Conservation (phyloP, 2,113 vertebrate species). For the Isurus oxyrinchus region DNA sequence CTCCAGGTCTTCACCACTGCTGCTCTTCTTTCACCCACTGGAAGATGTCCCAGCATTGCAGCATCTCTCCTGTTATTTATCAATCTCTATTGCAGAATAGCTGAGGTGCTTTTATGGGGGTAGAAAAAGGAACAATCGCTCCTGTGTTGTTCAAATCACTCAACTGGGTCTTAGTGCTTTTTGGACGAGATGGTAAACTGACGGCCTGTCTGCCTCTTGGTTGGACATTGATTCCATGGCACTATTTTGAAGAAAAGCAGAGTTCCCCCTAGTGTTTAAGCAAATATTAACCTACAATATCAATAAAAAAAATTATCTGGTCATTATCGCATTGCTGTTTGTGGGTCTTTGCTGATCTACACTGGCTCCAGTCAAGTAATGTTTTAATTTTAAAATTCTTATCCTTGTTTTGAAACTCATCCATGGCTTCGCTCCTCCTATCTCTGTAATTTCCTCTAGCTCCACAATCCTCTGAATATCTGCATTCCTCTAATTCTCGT, state of each 20-base stretch:
- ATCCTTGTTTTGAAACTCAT: background rate
- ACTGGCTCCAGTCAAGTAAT: background rate
- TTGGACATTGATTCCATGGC: background rate
- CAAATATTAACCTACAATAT: background rate
- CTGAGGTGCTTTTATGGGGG: background rate
- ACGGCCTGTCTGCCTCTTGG: background rate
- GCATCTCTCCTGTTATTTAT: background rate
- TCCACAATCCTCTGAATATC: background rate
- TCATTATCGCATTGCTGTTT: background rate
- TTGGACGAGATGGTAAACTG: background rate
- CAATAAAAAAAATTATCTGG: background rate
- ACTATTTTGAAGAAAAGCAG: conserved; percentile 2
- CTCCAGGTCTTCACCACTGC: background rate
- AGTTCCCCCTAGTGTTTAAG: background rate
- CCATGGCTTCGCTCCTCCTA: background rate
- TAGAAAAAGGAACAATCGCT: too few relatives aligned
- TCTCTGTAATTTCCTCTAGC: background rate
- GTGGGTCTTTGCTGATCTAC: background rate
- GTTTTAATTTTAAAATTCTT: background rate
- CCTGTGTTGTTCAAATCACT: background rate
- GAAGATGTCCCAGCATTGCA: background rate
- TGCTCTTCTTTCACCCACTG: background rate
- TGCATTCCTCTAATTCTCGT: too few relatives aligned
- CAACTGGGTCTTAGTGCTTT: background rate
- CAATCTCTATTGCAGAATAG: background rate